Conservation (phyloP, 2,797 vertebrate species). For the Ctenopoma multispine region DNA sequence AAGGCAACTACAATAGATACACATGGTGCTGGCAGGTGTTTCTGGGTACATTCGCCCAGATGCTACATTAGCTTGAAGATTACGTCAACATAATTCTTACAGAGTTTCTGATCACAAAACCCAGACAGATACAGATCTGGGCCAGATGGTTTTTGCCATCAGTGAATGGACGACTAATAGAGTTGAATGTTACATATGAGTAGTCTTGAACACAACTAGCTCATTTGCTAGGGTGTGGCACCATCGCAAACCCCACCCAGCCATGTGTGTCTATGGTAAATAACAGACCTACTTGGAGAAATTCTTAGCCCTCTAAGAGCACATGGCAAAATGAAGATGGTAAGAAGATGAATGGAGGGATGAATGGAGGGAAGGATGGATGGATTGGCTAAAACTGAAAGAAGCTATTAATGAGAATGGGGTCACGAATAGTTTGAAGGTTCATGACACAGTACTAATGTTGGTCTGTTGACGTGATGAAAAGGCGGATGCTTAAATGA, state of each 20-base stretch:
- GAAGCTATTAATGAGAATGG: background rate
- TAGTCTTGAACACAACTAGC: background rate
- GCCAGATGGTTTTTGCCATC: no score
- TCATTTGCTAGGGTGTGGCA: constrained; percentile 12
- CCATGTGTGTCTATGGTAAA: background rate
- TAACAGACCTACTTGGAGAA: constrained; percentile 2
- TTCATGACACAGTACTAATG: background rate
- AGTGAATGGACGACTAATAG: background rate
- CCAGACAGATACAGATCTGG: no score
- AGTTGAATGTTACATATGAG: background rate
- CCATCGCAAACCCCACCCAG: constrained; percentile 28
- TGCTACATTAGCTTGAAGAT: background rate
- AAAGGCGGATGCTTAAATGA: background rate
- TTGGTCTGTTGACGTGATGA: background rate
- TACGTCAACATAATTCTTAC: background rate
- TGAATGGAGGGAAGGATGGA: constrained; percentile 3
- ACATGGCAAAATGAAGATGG: background rate
- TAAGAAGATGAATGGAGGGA: background rate
- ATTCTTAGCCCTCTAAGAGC: background rate
- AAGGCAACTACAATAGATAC: background rate
- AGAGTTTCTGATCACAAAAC: background rate
- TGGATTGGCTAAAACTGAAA: background rate
- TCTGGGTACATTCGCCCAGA: background rate
- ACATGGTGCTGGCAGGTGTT: background rate
- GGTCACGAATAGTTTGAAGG: constrained; percentile 1